These are phyloP conservation scores for Ceratotherium simum DNA, from an alignment of 2,113 vertebrate species.

Conservation along the genomic window DNA sequence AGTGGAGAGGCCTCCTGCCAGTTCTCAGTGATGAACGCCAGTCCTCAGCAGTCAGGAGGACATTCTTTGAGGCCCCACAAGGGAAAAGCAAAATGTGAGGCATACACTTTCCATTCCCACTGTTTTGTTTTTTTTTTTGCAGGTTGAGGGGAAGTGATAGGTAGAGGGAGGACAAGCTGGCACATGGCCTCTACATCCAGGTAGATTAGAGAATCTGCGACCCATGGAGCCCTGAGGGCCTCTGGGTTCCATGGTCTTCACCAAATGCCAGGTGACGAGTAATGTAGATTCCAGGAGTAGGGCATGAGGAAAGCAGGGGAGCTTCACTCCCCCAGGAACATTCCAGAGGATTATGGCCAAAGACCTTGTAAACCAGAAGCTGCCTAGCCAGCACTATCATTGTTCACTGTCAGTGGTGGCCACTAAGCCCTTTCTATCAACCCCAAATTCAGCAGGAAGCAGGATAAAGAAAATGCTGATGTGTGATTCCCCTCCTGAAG, in stretches of 20 bases:
- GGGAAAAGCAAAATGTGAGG: background rate
- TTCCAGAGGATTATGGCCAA: background rate
- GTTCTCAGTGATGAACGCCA: fast-evolving
- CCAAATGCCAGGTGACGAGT: too few relatives aligned
- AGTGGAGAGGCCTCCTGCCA: background rate
- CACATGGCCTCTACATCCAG: fast-evolving
- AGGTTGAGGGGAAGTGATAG: background rate
- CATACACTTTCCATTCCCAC: background rate
- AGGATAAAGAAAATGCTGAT: fast-evolving
- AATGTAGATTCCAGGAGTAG: background rate
- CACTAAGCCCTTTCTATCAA: background rate
- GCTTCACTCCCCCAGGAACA: background rate
- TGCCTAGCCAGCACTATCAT: background rate
- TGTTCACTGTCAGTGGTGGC: background rate
- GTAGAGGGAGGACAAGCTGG: background rate
- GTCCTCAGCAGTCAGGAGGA: background rate
- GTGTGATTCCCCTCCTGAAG: fast-evolving
- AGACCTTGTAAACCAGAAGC: background rate
- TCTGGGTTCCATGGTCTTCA: background rate
- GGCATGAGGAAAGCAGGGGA: background rate
- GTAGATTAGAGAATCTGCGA: background rate
- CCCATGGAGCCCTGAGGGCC: background rate
- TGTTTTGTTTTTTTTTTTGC: background rate
- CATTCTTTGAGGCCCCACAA: background rate
- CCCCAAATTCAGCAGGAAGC: background rate